phyloP scores from a whole-genome alignment of 2,797 vertebrate genomes.

The Diplodus sargus region DNA sequence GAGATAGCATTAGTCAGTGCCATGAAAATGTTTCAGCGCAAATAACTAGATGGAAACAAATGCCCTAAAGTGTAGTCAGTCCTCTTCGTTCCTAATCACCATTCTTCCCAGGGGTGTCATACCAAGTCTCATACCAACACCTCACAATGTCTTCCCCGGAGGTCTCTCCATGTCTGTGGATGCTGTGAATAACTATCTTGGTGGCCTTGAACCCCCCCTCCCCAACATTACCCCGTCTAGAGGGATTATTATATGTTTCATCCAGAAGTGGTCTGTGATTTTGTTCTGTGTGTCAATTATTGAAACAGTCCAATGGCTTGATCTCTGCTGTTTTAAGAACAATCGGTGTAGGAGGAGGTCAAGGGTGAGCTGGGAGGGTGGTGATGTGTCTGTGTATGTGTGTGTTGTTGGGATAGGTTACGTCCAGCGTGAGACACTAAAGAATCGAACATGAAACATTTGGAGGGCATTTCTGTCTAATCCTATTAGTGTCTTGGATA shows the following conservation, averaged over 20 bases:
- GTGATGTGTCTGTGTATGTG: slow-evolving; percentile 48
- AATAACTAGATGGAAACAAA: slow-evolving; percentile 32
- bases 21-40: slow-evolving; percentile 8
- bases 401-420: slow-evolving; percentile 49
- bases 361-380: slow-evolving; percentile 48
- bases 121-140: slow-evolving; percentile 76
- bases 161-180: slow-evolving; percentile 73
- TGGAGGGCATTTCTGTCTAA: slow-evolving; percentile 73
- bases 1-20: not conserved
- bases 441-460: slow-evolving; percentile 71
- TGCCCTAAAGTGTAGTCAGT: slow-evolving; percentile 21
- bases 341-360: slow-evolving; percentile 50
- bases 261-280: slow-evolving; percentile 65
- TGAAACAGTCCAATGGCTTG: slow-evolving; percentile 47
- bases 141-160: slow-evolving; percentile 80
- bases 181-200: slow-evolving; percentile 80
- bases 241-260: slow-evolving; percentile 82
- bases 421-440: slow-evolving; percentile 51
- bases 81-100: slow-evolving; percentile 61
- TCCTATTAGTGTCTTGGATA: slow-evolving; percentile 76
- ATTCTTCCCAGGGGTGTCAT: slow-evolving; percentile 77
- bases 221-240: slow-evolving; percentile 37
- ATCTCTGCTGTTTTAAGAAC: slow-evolving; percentile 54
- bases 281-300: slow-evolving; percentile 66
- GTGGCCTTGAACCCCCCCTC: slow-evolving; percentile 73